phyloP scores from a whole-genome alignment of 1,140 invertebrate species.

The Stenopsyche tienmushanensis region DNA sequence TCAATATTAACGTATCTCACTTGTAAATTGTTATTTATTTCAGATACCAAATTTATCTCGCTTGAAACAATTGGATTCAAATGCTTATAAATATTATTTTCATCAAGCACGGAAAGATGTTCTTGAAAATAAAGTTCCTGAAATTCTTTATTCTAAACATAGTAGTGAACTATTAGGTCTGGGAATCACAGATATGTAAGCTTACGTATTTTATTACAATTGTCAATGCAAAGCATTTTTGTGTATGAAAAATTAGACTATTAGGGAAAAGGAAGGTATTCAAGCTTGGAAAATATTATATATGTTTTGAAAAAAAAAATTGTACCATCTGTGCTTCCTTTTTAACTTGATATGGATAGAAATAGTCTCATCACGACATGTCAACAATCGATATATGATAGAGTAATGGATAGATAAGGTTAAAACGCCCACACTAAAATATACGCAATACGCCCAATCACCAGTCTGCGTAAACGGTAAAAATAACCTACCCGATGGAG shows the following conservation, averaged over 20 bases:
- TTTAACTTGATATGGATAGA: no score
- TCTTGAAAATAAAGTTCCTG: slow-evolving; percentile 72
- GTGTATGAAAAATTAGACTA: slow-evolving; percentile 7
- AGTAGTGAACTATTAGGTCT: slow-evolving; percentile 76
- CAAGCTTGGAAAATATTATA: slow-evolving; percentile 4
- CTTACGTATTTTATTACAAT: no score
- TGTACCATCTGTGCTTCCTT: no score
- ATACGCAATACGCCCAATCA: no score
- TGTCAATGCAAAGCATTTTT: no score
- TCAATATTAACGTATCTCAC: slow-evolving; percentile 8
- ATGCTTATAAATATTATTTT: slow-evolving; percentile 83
- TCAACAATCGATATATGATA: no score
- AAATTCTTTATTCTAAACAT: slow-evolving; percentile 73
- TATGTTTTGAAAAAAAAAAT: slow-evolving; percentile 6
- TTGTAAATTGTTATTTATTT: neutral
- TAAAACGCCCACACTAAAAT: no score
- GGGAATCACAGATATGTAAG: slow-evolving; percentile 82
- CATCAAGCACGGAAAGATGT: slow-evolving; percentile 81
- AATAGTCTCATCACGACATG: no score
- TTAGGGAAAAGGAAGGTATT: slow-evolving; percentile 12
- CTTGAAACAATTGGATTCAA: slow-evolving; percentile 67
- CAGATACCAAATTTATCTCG: slow-evolving; percentile 61
- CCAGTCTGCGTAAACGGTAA: no score
- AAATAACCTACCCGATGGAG: no score
- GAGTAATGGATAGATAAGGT: no score